Evolutionary conservation across 1,140 invertebrate genomes (phyloP), one percentile per base, ranked within the genome.

Genomic region (Protaetia brevitarsis): DNA sequence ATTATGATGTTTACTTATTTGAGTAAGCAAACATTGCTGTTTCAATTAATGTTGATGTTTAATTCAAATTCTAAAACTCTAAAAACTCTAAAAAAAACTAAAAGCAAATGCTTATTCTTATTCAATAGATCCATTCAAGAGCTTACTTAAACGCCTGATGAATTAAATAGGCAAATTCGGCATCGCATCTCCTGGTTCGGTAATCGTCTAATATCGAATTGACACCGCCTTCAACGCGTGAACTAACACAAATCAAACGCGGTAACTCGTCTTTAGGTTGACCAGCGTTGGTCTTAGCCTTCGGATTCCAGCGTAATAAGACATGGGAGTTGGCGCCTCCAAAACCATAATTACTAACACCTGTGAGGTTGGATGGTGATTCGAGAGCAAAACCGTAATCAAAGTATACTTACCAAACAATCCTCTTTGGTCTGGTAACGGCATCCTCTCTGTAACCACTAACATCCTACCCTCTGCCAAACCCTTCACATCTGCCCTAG

Each of bases 401-500:
- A 41, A 45, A 51, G n/a, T n/a, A n/a, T n/a, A n/a, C 41, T 13
- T 51, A 51, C 41, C 41, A 7, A 51, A 51, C 5, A 84, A 72
- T 13, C 84, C 82, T 29, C 83, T 83, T 56, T 82, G 31, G 45
- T 84, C 86, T 31, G 86, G 84, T 79, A 89, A 85, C 0, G 82
- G 80, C 0, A 81, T 87, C 29, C 84, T 83, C 51, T 91, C 85
- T 0, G 84, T 84, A 1, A 94, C 86, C 2, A 90, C 87, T 72
- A 87, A 80, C 7, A 96, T 79, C 28, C 85, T 78, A 0, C 90
- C 90, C 68, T 92, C 86, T 3, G 80, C 73, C 0, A 96, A 78
- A 0, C 88, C 86, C 11, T 84, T 79, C 41, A 96, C 91, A 28
- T 89, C 85, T 26, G 87, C 82, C 71, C 92, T 91, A 6, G 92